Evolutionary conservation across 64 coral and sea anemone species (phyloP).

Genomic region (Montipora capricornis): DNA sequence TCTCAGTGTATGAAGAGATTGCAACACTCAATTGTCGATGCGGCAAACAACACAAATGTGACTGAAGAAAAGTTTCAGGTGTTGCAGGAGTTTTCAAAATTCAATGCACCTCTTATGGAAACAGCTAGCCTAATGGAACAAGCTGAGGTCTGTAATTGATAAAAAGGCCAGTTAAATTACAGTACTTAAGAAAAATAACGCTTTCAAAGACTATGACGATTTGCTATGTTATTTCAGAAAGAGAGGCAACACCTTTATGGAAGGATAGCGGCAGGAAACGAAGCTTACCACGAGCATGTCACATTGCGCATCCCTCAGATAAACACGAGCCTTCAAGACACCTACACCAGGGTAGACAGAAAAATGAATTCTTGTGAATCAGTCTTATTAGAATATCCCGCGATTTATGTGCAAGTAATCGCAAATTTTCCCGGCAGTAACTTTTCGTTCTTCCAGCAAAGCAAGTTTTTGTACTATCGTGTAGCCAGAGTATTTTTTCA

Average conservation of each 20-base stretch:
- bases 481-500: no score
- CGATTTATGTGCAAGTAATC: no score
- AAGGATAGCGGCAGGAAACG: background rate
- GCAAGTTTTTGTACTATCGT: no score
- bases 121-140: background rate
- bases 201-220: background rate
- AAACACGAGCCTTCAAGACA: background rate
- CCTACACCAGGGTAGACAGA: background rate
- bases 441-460: no score
- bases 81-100: slow-evolving; percentile 1
- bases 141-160: background rate
- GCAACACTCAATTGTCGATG: background rate
- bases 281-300: background rate
- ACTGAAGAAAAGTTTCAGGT: background rate
- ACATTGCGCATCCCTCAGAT: background rate
- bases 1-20: slow-evolving; percentile 17
- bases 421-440: no score
- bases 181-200: background rate
- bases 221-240: background rate
- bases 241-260: slow-evolving; percentile 2
- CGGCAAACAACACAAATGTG: background rate
- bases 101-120: slow-evolving; percentile 23
- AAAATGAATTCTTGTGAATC: background rate
- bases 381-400: background rate
- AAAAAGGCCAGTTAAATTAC: background rate